phyloP scores from a whole-genome alignment of 1,140 invertebrate species.

The Periplaneta americana region DNA sequence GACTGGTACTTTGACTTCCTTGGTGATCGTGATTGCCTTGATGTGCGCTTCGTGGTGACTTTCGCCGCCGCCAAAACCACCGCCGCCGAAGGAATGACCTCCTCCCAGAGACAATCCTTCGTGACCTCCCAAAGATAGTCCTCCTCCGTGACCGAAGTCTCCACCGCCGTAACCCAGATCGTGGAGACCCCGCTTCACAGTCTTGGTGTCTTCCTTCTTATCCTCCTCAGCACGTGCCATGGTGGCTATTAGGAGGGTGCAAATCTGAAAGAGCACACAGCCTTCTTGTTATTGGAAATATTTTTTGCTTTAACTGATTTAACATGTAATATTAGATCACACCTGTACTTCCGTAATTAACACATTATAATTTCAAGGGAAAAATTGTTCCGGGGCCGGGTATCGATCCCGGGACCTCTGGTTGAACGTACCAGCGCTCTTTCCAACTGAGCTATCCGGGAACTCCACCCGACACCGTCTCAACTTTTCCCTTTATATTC shows the following conservation, averaged over 20 bases:
- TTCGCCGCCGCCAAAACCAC: background rate
- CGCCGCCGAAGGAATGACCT: background rate
- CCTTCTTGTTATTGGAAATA: no score
- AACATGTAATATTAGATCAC: no score
- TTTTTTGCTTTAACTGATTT: no score
- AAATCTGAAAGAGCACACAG: background rate
- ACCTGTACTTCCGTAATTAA: no score
- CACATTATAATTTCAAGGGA: no score
- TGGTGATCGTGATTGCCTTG: background rate
- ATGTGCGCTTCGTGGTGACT: background rate
- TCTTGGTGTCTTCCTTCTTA: slow-evolving; percentile 5
- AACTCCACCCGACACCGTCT: no score
- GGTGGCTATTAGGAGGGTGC: background rate
- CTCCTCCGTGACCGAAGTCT: background rate
- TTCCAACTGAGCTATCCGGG: no score
- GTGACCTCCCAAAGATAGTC: background rate
- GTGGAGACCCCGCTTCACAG: background rate
- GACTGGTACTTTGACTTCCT: background rate
- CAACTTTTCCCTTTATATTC: no score
- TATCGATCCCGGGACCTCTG: no score
- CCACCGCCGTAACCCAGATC: slow-evolving; percentile 9
- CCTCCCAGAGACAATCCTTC: background rate
- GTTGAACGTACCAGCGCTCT: no score
- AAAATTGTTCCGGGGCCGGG: no score
- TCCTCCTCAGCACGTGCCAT: slow-evolving; percentile 1